A percentile compares a stretch with the other conserved stretches of the same genome.
These are phyloP conservation scores for Anolis apletophallus DNA, from an alignment of 2,797 vertebrate genomes.

Conservation along the genomic window DNA sequence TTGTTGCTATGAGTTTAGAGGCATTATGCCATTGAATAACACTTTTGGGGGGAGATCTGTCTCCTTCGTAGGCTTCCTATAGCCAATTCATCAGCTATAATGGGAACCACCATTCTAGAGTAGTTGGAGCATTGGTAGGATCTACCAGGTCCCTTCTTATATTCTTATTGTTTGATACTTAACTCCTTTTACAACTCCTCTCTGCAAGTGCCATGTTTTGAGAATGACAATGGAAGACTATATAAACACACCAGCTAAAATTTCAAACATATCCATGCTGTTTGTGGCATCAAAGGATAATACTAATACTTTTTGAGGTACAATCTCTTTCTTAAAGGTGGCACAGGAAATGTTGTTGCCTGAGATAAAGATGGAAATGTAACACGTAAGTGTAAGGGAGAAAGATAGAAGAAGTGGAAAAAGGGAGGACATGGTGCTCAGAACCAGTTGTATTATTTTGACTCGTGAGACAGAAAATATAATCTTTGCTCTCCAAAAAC, in stretches of 20 bases:
- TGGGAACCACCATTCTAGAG: no score
- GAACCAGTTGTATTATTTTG: not conserved
- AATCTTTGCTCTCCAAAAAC: not conserved
- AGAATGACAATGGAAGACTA: not conserved
- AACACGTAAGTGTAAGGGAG: not conserved
- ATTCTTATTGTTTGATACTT: not conserved
- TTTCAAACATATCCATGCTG: no score
- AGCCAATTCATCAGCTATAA: no score
- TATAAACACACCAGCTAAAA: not conserved
- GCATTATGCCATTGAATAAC: not conserved
- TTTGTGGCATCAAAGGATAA: no score
- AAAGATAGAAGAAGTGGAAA: not conserved
- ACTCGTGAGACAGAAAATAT: not conserved
- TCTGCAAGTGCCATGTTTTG: not conserved
- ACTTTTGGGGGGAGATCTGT: not conserved
- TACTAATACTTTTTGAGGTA: not conserved
- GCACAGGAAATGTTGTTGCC: not conserved
- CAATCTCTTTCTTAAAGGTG: not conserved
- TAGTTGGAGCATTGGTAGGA: no score
- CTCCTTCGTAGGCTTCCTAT: not conserved
- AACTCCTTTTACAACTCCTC: not conserved
- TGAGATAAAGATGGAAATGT: not conserved
- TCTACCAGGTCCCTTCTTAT: no score
- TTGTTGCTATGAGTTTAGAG: not conserved
- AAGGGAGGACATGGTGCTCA: not conserved